Evolutionary conservation across 1,140 invertebrate species (phyloP).

Genomic region (Chrysomallon squamiferum): DNA sequence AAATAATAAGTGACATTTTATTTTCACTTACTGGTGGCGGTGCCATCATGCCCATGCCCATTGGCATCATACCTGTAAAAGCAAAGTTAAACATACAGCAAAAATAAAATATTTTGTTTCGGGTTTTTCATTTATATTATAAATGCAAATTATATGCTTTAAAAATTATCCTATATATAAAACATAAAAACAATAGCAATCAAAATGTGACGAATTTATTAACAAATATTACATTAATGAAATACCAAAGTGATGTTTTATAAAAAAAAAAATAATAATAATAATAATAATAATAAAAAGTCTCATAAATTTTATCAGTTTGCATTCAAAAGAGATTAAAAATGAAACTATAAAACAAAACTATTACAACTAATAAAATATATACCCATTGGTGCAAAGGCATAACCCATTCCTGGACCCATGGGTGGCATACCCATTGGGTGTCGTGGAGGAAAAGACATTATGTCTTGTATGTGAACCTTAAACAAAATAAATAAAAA

Average conservation of each 20-base stretch:
- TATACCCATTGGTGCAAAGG: conserved; percentile 60
- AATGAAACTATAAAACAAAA: neutral
- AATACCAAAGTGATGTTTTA: neutral
- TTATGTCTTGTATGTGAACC: conserved; percentile 22
- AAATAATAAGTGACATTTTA: too few species aligned
- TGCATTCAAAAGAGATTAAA: neutral
- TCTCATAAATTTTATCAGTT: too few species aligned
- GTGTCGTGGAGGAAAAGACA: conserved; percentile 62
- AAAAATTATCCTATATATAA: neutral
- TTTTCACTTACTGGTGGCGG: conserved; percentile 47
- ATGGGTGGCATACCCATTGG: conserved; percentile 59
- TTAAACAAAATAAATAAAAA: neutral
- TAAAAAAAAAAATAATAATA: neutral
- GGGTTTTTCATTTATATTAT: conserved; percentile 1
- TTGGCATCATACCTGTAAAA: conserved; percentile 56
- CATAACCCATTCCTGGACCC: conserved; percentile 55
- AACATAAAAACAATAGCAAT: neutral
- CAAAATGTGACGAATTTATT: too few species aligned
- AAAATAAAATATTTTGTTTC: neutral
- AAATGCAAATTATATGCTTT: neutral
- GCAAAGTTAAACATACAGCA: neutral
- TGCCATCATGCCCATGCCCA: conserved; percentile 57
- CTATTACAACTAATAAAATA: conserved; percentile 2
- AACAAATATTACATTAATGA: too few species aligned
- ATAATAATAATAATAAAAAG: neutral